A percentile compares a stretch with the other conserved stretches of the same genome.
phyloP scores from a whole-genome alignment of 1,140 invertebrate species.

The Zaprionus taronus region DNA sequence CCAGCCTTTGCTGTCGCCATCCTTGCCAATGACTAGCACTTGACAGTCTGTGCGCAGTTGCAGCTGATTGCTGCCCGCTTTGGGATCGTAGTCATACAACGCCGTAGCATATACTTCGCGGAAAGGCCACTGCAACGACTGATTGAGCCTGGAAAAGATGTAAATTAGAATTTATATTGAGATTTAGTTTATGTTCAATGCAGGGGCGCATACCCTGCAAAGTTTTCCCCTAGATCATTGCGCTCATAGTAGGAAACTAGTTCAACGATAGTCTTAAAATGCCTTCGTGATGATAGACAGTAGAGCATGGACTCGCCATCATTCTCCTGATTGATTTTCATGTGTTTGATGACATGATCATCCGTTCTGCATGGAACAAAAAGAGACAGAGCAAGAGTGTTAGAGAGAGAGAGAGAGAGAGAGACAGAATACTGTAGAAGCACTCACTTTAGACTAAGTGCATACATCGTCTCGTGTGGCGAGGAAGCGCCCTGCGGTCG shows the following conservation, averaged over 20 bases:
- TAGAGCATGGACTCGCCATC: constrained; percentile 88
- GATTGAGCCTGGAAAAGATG: constrained; percentile 87
- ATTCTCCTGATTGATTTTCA: constrained; percentile 91
- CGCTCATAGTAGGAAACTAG: constrained; percentile 95
- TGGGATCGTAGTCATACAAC: constrained; percentile 90
- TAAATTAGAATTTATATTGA: background rate
- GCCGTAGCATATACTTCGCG: constrained; percentile 90
- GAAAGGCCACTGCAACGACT: constrained; percentile 90
- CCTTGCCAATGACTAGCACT: constrained; percentile 91
- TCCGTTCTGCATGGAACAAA: constrained; percentile 65
- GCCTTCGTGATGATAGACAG: constrained; percentile 94
- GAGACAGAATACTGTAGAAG: background rate
- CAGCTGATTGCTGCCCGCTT: constrained; percentile 90
- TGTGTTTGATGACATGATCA: constrained; percentile 89
- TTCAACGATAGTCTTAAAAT: constrained; percentile 95
- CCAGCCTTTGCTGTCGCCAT: constrained; percentile 92
- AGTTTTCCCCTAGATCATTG: constrained; percentile 95
- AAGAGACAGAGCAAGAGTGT: background rate
- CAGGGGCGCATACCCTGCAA: constrained; percentile 88
- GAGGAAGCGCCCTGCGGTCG: constrained; percentile 87
- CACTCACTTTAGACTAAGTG: constrained; percentile 95
- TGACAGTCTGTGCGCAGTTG: constrained; percentile 91
- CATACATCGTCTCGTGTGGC: constrained; percentile 90
- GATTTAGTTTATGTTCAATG: background rate
- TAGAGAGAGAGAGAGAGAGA: background rate